Conservation (phyloP, 2,113 vertebrate species). For the Cygnus buccinator region DNA sequence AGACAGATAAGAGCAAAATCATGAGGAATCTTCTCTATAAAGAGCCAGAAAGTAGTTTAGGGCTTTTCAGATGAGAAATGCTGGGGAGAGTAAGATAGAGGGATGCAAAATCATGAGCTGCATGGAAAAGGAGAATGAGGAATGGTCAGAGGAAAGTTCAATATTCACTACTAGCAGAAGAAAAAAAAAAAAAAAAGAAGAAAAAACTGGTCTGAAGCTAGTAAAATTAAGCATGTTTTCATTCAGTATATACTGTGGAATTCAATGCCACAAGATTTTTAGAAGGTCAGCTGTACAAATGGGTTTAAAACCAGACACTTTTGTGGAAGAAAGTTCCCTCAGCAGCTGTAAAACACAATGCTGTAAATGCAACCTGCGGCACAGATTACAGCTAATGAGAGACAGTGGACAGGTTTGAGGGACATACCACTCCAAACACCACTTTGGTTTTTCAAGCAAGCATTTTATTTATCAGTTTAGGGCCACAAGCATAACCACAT, state of each 20-base stretch:
- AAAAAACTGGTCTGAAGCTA: not conserved
- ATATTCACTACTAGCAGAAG: not conserved
- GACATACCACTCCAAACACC: not conserved
- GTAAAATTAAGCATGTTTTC: not conserved
- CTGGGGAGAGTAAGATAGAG: not conserved
- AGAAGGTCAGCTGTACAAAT: not conserved
- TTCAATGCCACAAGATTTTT: not conserved
- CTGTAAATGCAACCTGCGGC: not conserved
- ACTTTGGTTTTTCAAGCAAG: not conserved
- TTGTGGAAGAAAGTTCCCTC: not conserved
- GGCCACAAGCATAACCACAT: not conserved
- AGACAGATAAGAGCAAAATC: not conserved
- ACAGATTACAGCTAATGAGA: not conserved
- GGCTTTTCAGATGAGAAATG: not conserved
- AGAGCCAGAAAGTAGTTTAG: not conserved
- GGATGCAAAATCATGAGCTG: not conserved
- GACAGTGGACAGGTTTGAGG: not conserved
- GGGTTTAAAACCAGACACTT: not conserved
- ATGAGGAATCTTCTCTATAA: not conserved
- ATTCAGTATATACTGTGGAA: not conserved
- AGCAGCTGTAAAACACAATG: not conserved
- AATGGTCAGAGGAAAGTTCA: not conserved
- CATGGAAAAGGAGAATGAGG: not conserved
- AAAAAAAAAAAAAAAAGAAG: not conserved
- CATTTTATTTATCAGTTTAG: not conserved